These are phyloP conservation scores for Belonocnema kinseyi DNA, from an alignment of 1,140 invertebrate species.

Conservation along the genomic window DNA sequence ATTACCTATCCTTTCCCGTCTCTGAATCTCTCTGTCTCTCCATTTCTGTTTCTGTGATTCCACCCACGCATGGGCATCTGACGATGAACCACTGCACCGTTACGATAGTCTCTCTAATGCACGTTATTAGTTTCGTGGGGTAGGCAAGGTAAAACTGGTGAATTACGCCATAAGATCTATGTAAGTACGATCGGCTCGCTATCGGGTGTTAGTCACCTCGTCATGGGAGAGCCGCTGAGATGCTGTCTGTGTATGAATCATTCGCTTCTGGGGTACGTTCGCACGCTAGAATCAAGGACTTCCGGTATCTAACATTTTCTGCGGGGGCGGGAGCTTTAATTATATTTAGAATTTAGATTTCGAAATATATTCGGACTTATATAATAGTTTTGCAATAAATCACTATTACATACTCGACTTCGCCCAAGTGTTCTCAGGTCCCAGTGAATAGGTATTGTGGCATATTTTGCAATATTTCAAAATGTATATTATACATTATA, in stretches of 20 bases:
- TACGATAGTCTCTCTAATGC: constrained; percentile 43
- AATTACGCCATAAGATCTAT: constrained; percentile 54
- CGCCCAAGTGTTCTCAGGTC: no score
- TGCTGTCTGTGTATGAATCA: constrained; percentile 51
- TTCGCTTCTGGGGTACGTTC: constrained; percentile 50
- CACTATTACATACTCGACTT: no score
- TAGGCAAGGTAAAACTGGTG: constrained; percentile 47
- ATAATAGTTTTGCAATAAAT: no score
- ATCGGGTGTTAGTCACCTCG: constrained; percentile 61
- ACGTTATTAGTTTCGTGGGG: constrained; percentile 39
- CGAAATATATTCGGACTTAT: no score
- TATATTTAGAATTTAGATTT: no score
- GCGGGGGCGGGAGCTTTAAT: constrained; percentile 34
- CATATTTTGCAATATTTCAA: no score
- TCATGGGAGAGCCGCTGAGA: constrained; percentile 55
- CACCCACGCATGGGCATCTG: constrained; percentile 47
- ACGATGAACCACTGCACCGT: constrained; percentile 49
- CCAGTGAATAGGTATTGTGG: no score
- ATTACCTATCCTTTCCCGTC: constrained; percentile 32
- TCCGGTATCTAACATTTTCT: constrained; percentile 50
- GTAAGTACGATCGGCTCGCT: constrained; percentile 41
- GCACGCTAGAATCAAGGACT: constrained; percentile 54
- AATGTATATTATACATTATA: no score
- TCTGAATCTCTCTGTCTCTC: neutral
- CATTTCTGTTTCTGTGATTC: constrained; percentile 41